A percentile compares a stretch with the other conserved stretches of the same genome.
Evolutionary conservation across 1,140 invertebrate species (phyloP).

Genomic region (Penaeus japonicus): DNA sequence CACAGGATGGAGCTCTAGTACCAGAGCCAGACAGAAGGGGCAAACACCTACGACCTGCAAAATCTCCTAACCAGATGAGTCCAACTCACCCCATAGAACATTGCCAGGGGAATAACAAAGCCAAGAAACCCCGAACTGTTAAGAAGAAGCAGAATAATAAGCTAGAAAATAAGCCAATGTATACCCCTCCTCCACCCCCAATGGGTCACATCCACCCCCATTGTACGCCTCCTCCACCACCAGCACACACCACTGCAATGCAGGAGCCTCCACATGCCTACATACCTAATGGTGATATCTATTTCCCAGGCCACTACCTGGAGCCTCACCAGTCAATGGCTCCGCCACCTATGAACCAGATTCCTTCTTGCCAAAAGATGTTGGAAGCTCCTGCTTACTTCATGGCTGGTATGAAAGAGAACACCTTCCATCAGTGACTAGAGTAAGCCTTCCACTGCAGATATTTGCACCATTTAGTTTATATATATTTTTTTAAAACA

Average conservation of each 20-base stretch:
- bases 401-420: constrained; percentile 59
- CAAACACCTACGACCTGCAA: constrained; percentile 54
- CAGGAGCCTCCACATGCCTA: constrained; percentile 58
- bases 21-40: constrained; percentile 56
- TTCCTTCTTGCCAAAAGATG: constrained; percentile 57
- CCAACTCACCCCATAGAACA: constrained; percentile 10
- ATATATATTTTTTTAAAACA: not conserved
- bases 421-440: constrained; percentile 55
- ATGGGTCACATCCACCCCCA: constrained; percentile 46
- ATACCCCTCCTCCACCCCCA: constrained; percentile 50
- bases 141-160: constrained; percentile 40
- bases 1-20: constrained; percentile 57
- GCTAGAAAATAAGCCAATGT: constrained; percentile 45
- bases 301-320: constrained; percentile 56
- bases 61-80: constrained; percentile 29
- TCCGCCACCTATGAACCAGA: constrained; percentile 52
- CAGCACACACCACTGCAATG: constrained; percentile 53
- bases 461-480: not conserved
- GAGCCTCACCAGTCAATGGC: constrained; percentile 54
- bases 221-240: constrained; percentile 52
- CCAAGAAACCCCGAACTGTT: constrained; percentile 7
- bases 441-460: not conserved
- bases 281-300: constrained; percentile 58
- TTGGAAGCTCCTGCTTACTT: constrained; percentile 55
- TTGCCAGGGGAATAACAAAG: not conserved